Evolutionary conservation across 2,888 invertebrate genomes (phyloP).

Genomic region (Chrysolina haemoptera): DNA sequence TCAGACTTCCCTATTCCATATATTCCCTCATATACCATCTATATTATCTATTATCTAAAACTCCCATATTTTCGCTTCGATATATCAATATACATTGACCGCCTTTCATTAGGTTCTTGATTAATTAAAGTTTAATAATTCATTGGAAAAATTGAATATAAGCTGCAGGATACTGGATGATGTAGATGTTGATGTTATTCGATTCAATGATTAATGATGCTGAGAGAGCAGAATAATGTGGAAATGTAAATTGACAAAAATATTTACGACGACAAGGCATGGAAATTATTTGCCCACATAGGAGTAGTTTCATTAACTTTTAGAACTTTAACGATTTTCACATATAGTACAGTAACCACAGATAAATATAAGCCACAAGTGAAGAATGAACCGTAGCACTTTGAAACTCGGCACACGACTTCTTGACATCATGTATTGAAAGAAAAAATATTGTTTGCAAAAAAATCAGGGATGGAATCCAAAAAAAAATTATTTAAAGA

Average conservation of each 20-base stretch:
- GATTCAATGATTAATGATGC: background rate
- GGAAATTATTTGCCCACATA: no score
- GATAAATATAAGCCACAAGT: no score
- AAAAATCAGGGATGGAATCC: no score
- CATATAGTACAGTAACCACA: no score
- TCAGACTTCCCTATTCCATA: constrained; percentile 20
- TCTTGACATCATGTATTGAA: no score
- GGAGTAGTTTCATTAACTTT: no score
- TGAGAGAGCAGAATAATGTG: background rate
- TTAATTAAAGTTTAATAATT: constrained; percentile 23
- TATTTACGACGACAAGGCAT: no score
- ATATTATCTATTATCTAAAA: constrained; percentile 24
- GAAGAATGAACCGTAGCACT: no score
- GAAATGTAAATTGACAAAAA: background rate
- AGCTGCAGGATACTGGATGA: background rate
- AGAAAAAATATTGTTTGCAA: no score
- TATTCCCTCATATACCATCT: background rate
- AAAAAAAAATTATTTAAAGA: no score
- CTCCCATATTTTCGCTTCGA: constrained; percentile 5
- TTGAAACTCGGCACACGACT: no score
- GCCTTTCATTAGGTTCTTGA: constrained; percentile 21
- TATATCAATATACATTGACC: constrained; percentile 16
- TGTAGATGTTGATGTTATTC: background rate
- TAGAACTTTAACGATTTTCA: no score
- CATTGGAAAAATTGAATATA: constrained; percentile 6